phyloP scores from a whole-genome alignment of 2,888 invertebrate species.

The Crocallis elinguaria region DNA sequence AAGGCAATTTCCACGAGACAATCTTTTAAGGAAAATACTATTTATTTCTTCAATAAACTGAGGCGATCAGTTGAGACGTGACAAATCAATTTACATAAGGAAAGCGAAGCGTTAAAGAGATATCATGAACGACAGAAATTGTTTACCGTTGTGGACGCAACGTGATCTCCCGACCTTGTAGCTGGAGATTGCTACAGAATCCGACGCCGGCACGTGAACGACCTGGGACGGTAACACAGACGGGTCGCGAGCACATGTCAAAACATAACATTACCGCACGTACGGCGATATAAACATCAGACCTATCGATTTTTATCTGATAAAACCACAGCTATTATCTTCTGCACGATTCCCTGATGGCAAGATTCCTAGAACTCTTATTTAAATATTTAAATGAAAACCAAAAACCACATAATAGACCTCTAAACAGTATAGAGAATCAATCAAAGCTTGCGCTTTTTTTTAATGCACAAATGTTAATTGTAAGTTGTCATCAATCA shows the following conservation, averaged over 20 bases:
- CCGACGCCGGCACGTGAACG: slow-evolving; percentile 56
- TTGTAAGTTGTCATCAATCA: too few species aligned
- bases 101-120: slow-evolving; percentile 37
- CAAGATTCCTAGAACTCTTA: background rate
- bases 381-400: too few species aligned
- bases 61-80: slow-evolving; percentile 1
- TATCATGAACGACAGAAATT: slow-evolving; percentile 10
- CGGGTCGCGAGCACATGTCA: slow-evolving; percentile 52
- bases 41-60: background rate
- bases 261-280: slow-evolving; percentile 47
- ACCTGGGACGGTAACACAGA: slow-evolving; percentile 46
- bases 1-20: background rate
- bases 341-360: slow-evolving; percentile 4
- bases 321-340: slow-evolving; percentile 11
- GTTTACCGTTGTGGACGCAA: slow-evolving; percentile 41
- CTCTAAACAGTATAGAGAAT: too few species aligned
- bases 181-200: slow-evolving; percentile 52
- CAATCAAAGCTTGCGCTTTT: too few species aligned
- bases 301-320: slow-evolving; percentile 31
- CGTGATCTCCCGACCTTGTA: slow-evolving; percentile 55
- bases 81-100: slow-evolving; percentile 33
- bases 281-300: slow-evolving; percentile 40
- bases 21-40: slow-evolving; percentile 6
- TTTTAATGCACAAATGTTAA: too few species aligned
- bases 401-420: too few species aligned